Conservation (phyloP, 2,113 vertebrate species). For the Triplophysa tibetana region DNA sequence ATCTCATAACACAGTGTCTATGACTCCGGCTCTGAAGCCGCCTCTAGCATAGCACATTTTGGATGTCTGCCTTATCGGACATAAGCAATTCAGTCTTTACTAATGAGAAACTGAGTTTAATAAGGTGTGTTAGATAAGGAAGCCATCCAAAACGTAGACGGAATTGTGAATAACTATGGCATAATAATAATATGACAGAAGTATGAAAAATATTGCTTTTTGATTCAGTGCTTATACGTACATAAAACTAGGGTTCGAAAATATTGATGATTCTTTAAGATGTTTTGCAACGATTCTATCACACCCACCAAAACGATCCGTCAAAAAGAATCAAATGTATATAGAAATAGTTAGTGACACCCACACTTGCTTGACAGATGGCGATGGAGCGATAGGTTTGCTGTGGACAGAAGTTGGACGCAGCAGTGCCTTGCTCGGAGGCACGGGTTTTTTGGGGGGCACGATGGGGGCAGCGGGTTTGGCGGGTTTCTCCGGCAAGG, state of each 20-base stretch:
- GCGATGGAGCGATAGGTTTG: conserved; percentile 79
- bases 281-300: neutral
- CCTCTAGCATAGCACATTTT: too few relatives aligned
- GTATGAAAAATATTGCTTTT: too few relatives aligned
- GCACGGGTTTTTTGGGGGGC: conserved; percentile 91
- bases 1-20: too few relatives aligned
- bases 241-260: too few relatives aligned
- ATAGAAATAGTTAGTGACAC: neutral
- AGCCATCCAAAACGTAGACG: too few relatives aligned
- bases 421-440: conserved; percentile 79
- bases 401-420: conserved; percentile 73
- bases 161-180: too few relatives aligned
- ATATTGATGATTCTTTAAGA: neutral
- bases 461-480: conserved; percentile 89
- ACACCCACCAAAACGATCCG: neutral
- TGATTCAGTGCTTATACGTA: too few relatives aligned
- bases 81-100: too few relatives aligned
- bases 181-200: too few relatives aligned
- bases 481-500: conserved; percentile 77
- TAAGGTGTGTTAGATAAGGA: neutral
- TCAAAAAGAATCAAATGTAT: neutral
- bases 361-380: conserved; percentile 77
- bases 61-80: too few relatives aligned
- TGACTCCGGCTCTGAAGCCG: too few relatives aligned
- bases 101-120: neutral